A percentile compares a stretch with the other conserved stretches of the same genome.
Conservation (phyloP, 92 coral and sea anemone species). For the Porites evermanni region DNA sequence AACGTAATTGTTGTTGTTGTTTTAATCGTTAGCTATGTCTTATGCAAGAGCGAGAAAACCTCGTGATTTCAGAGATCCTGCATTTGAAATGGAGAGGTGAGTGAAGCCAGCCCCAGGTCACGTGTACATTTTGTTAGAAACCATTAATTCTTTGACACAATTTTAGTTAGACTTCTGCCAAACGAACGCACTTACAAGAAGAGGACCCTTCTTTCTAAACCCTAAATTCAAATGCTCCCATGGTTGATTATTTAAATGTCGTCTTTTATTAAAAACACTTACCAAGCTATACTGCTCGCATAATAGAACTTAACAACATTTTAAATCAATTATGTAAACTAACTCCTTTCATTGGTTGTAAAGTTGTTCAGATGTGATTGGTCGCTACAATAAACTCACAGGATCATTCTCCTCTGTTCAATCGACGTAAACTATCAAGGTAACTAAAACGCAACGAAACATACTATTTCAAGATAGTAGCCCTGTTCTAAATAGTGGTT, state of each 20-base stretch:
- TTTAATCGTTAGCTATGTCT: not conserved
- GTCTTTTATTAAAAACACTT: too few relatives aligned
- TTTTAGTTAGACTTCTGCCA: too few relatives aligned
- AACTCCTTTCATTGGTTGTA: slow-evolving; percentile 5
- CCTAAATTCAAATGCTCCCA: too few relatives aligned
- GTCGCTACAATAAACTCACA: slow-evolving; percentile 25
- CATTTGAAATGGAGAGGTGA: slow-evolving; percentile 34
- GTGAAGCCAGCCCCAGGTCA: not conserved
- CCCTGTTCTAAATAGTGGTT: not conserved
- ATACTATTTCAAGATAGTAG: not conserved
- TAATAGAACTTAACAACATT: too few relatives aligned
- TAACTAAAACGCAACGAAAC: slow-evolving; percentile 8
- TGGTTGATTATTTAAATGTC: too few relatives aligned
- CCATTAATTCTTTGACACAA: not conserved
- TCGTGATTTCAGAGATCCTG: slow-evolving; percentile 1
- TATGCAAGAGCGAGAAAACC: slow-evolving; percentile 8
- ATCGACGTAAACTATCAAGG: slow-evolving; percentile 37
- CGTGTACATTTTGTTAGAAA: not conserved
- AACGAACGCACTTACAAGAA: too few relatives aligned
- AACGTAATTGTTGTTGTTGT: not conserved
- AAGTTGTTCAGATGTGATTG: slow-evolving; percentile 46
- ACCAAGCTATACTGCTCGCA: too few relatives aligned
- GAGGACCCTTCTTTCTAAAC: too few relatives aligned
- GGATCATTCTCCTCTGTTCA: slow-evolving; percentile 40
- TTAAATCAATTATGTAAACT: not conserved